Evolutionary conservation across 2,888 invertebrate genomes (phyloP).

Genomic region (Sminthurides aquaticus): DNA sequence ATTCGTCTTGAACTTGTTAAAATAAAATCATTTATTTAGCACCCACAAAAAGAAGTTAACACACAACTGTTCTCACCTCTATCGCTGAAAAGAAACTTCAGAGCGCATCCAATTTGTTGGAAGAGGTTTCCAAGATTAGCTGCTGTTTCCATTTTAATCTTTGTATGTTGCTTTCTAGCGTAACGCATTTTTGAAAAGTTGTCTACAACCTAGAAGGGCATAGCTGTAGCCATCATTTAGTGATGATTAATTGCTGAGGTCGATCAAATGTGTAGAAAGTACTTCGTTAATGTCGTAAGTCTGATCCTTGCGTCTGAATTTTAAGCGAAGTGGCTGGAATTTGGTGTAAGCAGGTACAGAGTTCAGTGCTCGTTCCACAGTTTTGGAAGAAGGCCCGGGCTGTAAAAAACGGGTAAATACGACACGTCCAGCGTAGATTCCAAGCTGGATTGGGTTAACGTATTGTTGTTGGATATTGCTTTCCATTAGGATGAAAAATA

Average conservation of each 20-base stretch:
- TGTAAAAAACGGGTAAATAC: background rate
- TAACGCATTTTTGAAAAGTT: background rate
- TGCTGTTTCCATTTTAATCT: background rate
- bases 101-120: too few species aligned
- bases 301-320: background rate
- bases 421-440: background rate
- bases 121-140: too few species aligned
- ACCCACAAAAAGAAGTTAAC: too few species aligned
- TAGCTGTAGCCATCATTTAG: background rate
- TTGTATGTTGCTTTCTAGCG: background rate
- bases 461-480: too few species aligned
- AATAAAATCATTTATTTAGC: too few species aligned
- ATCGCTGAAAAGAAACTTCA: too few species aligned
- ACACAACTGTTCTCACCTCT: too few species aligned
- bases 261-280: background rate
- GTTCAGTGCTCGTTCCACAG: background rate
- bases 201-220: background rate
- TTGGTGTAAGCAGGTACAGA: background rate
- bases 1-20: background rate
- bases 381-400: background rate
- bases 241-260: background rate
- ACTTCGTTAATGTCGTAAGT: background rate
- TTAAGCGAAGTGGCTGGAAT: background rate
- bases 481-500: too few species aligned
- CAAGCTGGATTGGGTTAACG: background rate